phyloP scores from a whole-genome alignment of 2,888 invertebrate species.

The Nezara viridula region DNA sequence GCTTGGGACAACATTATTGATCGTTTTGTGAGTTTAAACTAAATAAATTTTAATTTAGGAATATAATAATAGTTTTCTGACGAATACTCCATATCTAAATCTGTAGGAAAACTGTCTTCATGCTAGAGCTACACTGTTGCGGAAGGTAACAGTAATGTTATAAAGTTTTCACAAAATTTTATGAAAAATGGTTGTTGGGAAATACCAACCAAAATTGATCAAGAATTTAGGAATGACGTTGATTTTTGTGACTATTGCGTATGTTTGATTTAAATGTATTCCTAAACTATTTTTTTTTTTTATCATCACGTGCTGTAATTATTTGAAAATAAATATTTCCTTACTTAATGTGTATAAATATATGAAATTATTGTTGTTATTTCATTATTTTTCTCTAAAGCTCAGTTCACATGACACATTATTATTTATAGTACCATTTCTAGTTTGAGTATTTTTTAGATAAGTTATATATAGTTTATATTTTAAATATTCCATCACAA shows the following conservation, averaged over 20 bases:
- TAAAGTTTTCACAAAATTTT: neutral
- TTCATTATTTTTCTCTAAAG: too few relatives aligned
- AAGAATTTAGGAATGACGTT: neutral
- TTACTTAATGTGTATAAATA: neutral
- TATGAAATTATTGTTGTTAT: too few relatives aligned
- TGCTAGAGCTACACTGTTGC: neutral
- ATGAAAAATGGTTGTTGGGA: neutral
- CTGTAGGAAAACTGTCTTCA: neutral
- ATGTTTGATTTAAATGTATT: neutral
- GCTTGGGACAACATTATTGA: conserved; percentile 59
- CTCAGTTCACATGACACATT: too few relatives aligned
- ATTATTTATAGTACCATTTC: too few relatives aligned
- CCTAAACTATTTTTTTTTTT: neutral
- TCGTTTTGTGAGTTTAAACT: conserved; percentile 60
- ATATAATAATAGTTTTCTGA: neutral
- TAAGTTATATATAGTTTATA: too few relatives aligned
- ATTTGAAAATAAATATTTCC: neutral
- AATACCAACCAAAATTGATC: neutral
- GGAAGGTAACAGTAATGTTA: conserved; percentile 14
- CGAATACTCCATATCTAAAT: neutral
- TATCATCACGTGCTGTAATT: neutral
- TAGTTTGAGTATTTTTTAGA: too few relatives aligned
- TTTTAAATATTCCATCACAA: too few relatives aligned
- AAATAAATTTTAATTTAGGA: neutral
- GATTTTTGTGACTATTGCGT: neutral